Evolutionary conservation across 2,888 invertebrate species (phyloP).

Genomic region (Macrosiphum euphorbiae): DNA sequence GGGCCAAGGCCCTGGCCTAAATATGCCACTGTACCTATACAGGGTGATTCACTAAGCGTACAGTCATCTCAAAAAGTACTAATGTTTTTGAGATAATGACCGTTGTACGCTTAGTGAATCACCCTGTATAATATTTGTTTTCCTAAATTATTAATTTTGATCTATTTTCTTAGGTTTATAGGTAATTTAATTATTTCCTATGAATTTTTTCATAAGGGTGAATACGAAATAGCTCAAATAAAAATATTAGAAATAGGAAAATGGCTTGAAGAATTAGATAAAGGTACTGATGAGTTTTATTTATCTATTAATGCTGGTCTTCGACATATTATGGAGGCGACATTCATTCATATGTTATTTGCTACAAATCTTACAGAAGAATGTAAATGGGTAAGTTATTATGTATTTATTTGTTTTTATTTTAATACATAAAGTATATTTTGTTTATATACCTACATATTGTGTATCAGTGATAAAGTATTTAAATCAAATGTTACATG

Average conservation of each 20-base stretch:
- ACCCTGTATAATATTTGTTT: neutral
- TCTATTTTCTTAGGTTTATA: slow-evolving; percentile 20
- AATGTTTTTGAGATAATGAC: too few species aligned
- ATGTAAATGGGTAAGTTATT: slow-evolving; percentile 45
- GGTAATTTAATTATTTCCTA: slow-evolving; percentile 52
- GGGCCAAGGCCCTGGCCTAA: too few species aligned
- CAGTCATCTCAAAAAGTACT: too few species aligned
- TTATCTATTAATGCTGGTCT: slow-evolving; percentile 42
- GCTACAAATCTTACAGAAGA: slow-evolving; percentile 29
- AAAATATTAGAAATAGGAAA: slow-evolving; percentile 51
- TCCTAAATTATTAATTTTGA: neutral
- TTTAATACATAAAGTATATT: too few species aligned
- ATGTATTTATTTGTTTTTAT: too few species aligned
- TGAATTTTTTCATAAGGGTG: slow-evolving; percentile 29
- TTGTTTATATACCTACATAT: too few species aligned
- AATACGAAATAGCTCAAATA: neutral
- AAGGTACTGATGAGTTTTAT: slow-evolving; percentile 39
- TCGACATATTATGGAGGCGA: slow-evolving; percentile 40
- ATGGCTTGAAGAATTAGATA: slow-evolving; percentile 57
- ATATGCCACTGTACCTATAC: neutral
- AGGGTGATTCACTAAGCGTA: too few species aligned
- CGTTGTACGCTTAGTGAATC: too few species aligned
- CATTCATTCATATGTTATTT: slow-evolving; percentile 52
- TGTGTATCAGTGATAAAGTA: too few species aligned
- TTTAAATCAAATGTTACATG: too few species aligned